Percentiles rank a stretch among this genome's conserved stretches.
phyloP scores from a whole-genome alignment of 1,140 invertebrate species.

The Octopus bimaculoides region DNA sequence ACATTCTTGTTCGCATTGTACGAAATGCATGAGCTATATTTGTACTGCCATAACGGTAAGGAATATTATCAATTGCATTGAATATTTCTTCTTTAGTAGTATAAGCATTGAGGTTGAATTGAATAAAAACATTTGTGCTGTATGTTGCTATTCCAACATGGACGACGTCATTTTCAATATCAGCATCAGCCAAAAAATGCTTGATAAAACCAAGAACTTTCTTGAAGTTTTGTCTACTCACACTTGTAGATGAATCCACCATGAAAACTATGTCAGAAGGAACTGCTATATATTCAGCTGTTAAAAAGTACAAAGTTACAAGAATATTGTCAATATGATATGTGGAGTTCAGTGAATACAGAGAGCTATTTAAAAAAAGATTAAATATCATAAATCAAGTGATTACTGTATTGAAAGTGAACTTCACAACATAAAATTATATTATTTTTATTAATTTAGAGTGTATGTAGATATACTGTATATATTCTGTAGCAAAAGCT shows the following conservation, averaged over 20 bases:
- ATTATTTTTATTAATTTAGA: no score
- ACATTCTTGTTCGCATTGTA: constrained; percentile 26
- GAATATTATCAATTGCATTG: constrained; percentile 28
- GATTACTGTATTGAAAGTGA: no score
- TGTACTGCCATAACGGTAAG: constrained; percentile 30
- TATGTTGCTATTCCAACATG: constrained; percentile 7
- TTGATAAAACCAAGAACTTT: constrained; percentile 11
- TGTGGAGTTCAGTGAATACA: no score
- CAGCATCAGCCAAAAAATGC: background rate
- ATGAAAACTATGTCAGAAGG: constrained; percentile 13
- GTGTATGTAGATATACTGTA: no score
- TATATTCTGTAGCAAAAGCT: no score
- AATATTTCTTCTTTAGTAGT: constrained; percentile 22
- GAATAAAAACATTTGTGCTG: constrained; percentile 23
- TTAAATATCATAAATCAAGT: no score
- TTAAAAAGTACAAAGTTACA: background rate
- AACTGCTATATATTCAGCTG: background rate
- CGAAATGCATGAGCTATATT: constrained; percentile 39
- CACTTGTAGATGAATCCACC: constrained; percentile 14
- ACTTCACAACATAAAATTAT: no score
- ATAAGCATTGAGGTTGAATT: constrained; percentile 30
- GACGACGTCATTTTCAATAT: background rate
- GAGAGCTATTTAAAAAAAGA: no score
- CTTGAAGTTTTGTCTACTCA: constrained; percentile 8
- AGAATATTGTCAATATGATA: no score